Evolutionary conservation across 2,888 invertebrate species (phyloP).

Genomic region (Nephrotoma flavescens): DNA sequence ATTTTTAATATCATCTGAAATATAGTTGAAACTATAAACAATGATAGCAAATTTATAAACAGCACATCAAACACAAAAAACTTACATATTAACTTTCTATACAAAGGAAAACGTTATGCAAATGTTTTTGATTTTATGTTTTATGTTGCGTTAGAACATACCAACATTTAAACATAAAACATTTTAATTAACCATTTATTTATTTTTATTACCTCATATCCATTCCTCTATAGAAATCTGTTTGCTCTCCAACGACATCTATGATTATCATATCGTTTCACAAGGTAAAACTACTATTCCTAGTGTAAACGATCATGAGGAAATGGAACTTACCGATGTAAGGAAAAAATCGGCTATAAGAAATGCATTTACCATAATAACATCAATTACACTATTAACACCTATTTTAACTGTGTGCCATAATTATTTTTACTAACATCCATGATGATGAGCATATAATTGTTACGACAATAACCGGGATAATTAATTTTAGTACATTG

Average conservation of each 20-base stretch:
- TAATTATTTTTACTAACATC: background rate
- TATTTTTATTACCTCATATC: background rate
- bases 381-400: background rate
- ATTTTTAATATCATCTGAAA: background rate
- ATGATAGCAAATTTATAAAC: background rate
- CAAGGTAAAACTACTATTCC: slow-evolving; percentile 82
- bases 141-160: background rate
- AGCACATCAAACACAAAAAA: background rate
- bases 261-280: slow-evolving; percentile 69
- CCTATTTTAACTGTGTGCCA: background rate
- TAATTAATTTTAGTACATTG: background rate
- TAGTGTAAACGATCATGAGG: slow-evolving; percentile 73
- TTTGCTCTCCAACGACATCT: slow-evolving; percentile 54
- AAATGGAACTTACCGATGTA: slow-evolving; percentile 61
- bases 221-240: slow-evolving; percentile 26
- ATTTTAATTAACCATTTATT: background rate
- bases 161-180: background rate
- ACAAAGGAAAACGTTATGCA: background rate
- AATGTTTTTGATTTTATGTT: background rate
- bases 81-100: background rate
- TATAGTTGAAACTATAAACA: background rate
- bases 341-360: slow-evolving; percentile 24
- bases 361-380: background rate
- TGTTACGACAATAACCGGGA: background rate
- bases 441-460: background rate